Evolutionary conservation across 92 coral and sea anemone species (phyloP).

Genomic region (Epizoanthus scotinus): DNA sequence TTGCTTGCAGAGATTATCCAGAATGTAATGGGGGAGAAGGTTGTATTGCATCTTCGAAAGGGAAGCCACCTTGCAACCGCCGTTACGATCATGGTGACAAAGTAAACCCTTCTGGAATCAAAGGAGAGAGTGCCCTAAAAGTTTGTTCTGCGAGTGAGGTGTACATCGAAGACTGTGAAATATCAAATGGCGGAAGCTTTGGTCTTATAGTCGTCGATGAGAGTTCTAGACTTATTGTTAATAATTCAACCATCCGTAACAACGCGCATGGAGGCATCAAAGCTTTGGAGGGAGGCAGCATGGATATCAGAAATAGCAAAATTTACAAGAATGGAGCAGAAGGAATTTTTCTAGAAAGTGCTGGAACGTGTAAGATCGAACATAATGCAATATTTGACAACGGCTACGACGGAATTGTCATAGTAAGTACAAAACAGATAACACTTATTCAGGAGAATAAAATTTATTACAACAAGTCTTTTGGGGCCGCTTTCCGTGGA

Average conservation of each 20-base stretch:
- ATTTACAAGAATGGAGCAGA: conserved; percentile 62
- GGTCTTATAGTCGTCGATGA: conserved; percentile 48
- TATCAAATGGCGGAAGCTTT: conserved; percentile 61
- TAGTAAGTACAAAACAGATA: conserved; percentile 42
- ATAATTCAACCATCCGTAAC: conserved; percentile 33
- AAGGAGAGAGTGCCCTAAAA: conserved; percentile 50
- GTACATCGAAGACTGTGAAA: conserved; percentile 55
- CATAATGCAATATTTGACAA: conserved; percentile 58
- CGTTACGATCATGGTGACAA: conserved; percentile 52
- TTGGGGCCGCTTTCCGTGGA: conserved; percentile 12
- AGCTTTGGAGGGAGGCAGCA: conserved; percentile 39
- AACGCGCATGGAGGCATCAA: conserved; percentile 18
- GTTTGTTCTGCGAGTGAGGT: conserved; percentile 36
- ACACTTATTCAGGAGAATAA: conserved; percentile 5
- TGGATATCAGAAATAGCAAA: conserved; percentile 46
- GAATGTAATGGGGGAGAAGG: conserved; percentile 82
- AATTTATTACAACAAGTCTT: conserved; percentile 32
- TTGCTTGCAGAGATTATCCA: conserved; percentile 74
- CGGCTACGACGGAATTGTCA: conserved; percentile 54
- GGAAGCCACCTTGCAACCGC: conserved; percentile 56
- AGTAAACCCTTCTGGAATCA: conserved; percentile 43
- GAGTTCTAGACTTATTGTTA: background rate
- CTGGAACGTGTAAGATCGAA: conserved; percentile 52
- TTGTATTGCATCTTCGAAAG: conserved; percentile 53
- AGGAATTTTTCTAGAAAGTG: conserved; percentile 69